Conservation (phyloP, 2,797 vertebrate genomes). For the Liparis tanakae region DNA sequence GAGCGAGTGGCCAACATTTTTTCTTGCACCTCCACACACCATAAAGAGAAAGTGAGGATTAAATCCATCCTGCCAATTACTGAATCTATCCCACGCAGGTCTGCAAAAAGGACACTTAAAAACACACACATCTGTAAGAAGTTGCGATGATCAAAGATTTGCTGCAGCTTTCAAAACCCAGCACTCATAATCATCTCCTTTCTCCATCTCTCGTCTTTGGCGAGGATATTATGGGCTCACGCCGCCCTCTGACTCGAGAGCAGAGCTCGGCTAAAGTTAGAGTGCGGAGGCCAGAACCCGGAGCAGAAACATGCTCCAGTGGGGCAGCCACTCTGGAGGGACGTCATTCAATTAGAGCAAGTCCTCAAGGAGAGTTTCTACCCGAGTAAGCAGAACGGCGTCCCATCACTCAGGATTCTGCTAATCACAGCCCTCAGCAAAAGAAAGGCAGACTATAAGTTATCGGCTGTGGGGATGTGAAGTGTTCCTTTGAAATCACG, state of each 20-base stretch:
- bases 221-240: background rate
- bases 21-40: constrained; percentile 15
- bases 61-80: constrained; percentile 54
- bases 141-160: constrained; percentile 13
- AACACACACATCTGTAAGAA: background rate
- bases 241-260: constrained; percentile 42
- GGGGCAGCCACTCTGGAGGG: constrained; percentile 42
- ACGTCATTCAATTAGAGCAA: constrained; percentile 62
- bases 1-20: constrained; percentile 27
- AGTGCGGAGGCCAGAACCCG: constrained; percentile 42
- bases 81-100: constrained; percentile 46
- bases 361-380: constrained; percentile 59
- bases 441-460: constrained; percentile 10
- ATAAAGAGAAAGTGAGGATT: constrained; percentile 9
- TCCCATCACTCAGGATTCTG: constrained; percentile 53
- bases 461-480: background rate
- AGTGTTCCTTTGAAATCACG: constrained; percentile 16
- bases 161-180: constrained; percentile 15
- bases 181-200: background rate
- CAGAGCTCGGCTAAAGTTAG: constrained; percentile 11
- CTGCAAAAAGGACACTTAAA: background rate
- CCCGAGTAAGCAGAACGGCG: constrained; percentile 72
- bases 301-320: constrained; percentile 40
- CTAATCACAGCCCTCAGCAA: constrained; percentile 55
- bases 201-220: too few relatives aligned